phyloP scores from a whole-genome alignment of 2,888 invertebrate species.

The Lutraria lutraria region DNA sequence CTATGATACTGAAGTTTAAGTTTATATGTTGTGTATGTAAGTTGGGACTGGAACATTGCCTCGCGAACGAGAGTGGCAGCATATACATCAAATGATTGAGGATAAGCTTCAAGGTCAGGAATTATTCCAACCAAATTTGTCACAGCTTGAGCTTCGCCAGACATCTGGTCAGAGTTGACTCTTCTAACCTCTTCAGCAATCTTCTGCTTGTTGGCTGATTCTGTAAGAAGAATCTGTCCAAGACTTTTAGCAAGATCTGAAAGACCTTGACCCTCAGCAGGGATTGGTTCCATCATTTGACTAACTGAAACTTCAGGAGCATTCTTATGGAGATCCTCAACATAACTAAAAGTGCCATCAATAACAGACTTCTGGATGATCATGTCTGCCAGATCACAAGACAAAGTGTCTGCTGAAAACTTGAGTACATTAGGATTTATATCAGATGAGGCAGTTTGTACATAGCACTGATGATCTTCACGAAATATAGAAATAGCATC shows the following conservation, averaged over 20 bases:
- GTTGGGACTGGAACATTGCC: conserved; percentile 91
- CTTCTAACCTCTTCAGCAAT: conserved; percentile 70
- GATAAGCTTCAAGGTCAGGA: conserved; percentile 74
- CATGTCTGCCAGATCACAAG: conserved; percentile 65
- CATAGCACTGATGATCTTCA: conserved; percentile 69
- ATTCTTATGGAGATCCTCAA: conserved; percentile 70
- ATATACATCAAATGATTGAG: conserved; percentile 75
- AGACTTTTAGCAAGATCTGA: conserved; percentile 66
- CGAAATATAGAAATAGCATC: conserved; percentile 67
- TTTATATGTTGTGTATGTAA: conserved; percentile 83
- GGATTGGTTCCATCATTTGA: conserved; percentile 62
- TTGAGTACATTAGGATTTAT: conserved; percentile 68
- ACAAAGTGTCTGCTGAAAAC: conserved; percentile 62
- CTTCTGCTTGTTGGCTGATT: conserved; percentile 73
- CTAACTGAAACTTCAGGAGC: conserved; percentile 65
- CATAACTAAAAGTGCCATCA: conserved; percentile 76
- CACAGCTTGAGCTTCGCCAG: conserved; percentile 60
- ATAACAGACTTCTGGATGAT: conserved; percentile 88
- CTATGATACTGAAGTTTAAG: conserved; percentile 78
- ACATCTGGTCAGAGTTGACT: conserved; percentile 42
- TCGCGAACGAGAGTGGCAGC: conserved; percentile 91
- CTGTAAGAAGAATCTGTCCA: conserved; percentile 69
- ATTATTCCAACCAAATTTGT: conserved; percentile 71
- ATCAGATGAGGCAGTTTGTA: conserved; percentile 71
- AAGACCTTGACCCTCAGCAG: conserved; percentile 53